A percentile compares a stretch with the other conserved stretches of the same genome.
Conservation (phyloP, 2,888 invertebrate species). For the Abrostola triplasia region DNA sequence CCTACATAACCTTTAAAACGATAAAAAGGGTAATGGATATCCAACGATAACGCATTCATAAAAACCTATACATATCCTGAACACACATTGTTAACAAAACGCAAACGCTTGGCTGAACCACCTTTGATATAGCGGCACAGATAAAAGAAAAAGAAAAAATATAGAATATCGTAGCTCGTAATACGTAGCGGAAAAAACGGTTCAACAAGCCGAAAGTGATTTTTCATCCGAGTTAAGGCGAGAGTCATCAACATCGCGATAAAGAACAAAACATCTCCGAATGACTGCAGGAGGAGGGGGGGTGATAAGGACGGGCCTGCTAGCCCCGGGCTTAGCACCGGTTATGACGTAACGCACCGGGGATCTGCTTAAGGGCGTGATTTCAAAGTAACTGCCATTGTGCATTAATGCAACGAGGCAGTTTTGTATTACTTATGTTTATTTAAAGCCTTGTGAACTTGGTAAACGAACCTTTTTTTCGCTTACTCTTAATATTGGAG, state of each 20-base stretch:
- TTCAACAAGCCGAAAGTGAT: constrained; percentile 52
- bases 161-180: constrained; percentile 29
- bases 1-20: not conserved
- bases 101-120: constrained; percentile 26
- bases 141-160: constrained; percentile 19
- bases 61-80: constrained; percentile 27
- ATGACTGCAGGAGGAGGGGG: constrained; percentile 31
- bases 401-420: constrained; percentile 33
- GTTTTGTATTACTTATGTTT: constrained; percentile 10
- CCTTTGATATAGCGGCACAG: constrained; percentile 16
- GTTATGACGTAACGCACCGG: constrained; percentile 13
- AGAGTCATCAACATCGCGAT: constrained; percentile 46
- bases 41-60: constrained; percentile 8
- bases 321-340: constrained; percentile 11
- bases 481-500: constrained; percentile 7
- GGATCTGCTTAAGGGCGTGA: constrained; percentile 18
- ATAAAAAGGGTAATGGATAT: constrained; percentile 13
- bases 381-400: constrained; percentile 31
- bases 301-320: constrained; percentile 32
- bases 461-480: constrained; percentile 18
- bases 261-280: constrained; percentile 46
- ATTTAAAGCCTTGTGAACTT: constrained; percentile 1
- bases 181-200: constrained; percentile 45
- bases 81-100: constrained; percentile 40
- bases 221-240: constrained; percentile 54